A percentile compares a stretch with the other conserved stretches of the same genome.
These are phyloP conservation scores for Cybosia mesomella DNA, from an alignment of 2,888 invertebrate species.

Conservation along the genomic window DNA sequence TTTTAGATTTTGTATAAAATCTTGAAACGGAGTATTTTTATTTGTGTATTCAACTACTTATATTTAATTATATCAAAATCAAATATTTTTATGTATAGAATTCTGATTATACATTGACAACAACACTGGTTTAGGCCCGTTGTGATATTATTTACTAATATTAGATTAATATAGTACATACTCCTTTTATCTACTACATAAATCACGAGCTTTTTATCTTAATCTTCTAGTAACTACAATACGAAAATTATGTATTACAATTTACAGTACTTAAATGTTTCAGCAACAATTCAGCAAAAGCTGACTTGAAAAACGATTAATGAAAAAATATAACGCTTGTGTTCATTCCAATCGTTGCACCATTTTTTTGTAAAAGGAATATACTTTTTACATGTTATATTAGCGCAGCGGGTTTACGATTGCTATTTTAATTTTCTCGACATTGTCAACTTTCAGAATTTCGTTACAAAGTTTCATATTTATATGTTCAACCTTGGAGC, in stretches of 20 bases:
- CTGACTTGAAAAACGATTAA: not conserved
- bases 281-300: not conserved
- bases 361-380: slow-evolving; percentile 11
- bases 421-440: slow-evolving; percentile 18
- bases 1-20: not conserved
- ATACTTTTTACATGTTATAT: slow-evolving; percentile 7
- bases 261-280: not conserved
- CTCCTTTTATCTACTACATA: slow-evolving; percentile 15
- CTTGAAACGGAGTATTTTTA: not conserved
- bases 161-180: slow-evolving; percentile 11
- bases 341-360: not conserved
- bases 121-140: not conserved
- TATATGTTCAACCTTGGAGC: slow-evolving; percentile 21
- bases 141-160: slow-evolving; percentile 18
- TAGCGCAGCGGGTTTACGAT: slow-evolving; percentile 11
- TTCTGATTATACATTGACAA: not conserved
- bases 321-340: not conserved
- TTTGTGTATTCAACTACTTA: not conserved
- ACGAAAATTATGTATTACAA: not conserved
- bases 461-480: slow-evolving; percentile 25
- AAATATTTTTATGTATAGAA: not conserved
- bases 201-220: slow-evolving; percentile 10
- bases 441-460: slow-evolving; percentile 21
- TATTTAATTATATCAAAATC: not conserved
- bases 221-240: slow-evolving; percentile 7